phyloP scores from a whole-genome alignment of 2,113 vertebrate genomes.

The Heliornis fulica region DNA sequence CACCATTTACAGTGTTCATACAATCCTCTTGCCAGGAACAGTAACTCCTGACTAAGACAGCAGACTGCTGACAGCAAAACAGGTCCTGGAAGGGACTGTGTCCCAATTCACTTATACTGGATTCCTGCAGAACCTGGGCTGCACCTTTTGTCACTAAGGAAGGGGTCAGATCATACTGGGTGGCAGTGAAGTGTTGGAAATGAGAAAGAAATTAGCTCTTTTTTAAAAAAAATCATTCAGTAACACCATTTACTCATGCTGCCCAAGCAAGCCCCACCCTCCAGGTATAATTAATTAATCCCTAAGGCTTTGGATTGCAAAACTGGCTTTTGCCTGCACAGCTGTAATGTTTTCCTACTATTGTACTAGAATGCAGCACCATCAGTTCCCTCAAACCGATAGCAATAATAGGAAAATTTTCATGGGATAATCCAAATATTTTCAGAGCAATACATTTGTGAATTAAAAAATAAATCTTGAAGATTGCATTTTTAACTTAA shows the following conservation, averaged over 20 bases:
- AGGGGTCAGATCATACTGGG: background rate
- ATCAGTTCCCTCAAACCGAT: background rate
- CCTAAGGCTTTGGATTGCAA: background rate
- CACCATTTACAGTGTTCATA: rapidly evolving
- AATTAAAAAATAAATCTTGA: background rate
- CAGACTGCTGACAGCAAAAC: background rate
- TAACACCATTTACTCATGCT: background rate
- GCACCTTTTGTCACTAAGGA: background rate
- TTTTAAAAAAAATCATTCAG: background rate
- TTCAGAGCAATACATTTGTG: background rate
- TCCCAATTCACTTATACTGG: background rate
- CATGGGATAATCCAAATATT: background rate
- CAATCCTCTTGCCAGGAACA: background rate
- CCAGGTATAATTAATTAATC: background rate
- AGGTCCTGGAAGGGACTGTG: background rate
- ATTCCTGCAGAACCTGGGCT: background rate
- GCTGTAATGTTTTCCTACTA: background rate
- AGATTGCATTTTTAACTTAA: background rate
- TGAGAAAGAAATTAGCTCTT: background rate
- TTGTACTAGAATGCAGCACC: background rate
- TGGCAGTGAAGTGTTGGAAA: background rate
- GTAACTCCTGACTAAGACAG: background rate
- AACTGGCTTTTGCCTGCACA: background rate
- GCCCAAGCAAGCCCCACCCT: background rate
- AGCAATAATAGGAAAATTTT: background rate